phyloP scores from a whole-genome alignment of 2,797 vertebrate genomes.

The Microctenopoma lineatum region DNA sequence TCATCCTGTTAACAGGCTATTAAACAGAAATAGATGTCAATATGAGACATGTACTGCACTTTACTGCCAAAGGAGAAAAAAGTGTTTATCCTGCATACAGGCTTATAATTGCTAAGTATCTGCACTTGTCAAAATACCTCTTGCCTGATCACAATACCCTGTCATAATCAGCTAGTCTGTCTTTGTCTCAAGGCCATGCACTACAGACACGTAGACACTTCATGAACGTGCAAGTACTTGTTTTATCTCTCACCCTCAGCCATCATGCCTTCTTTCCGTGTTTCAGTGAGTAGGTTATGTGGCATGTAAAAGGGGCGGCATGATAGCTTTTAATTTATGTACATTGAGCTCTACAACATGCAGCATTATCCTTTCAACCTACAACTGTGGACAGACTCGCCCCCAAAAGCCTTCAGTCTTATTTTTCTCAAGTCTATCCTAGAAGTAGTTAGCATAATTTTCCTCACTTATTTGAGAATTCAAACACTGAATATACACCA shows the following conservation, averaged over 20 bases:
- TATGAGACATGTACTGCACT: neutral
- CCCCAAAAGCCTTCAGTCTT: neutral
- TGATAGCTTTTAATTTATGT: neutral
- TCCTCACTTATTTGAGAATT: slow-evolving; percentile 1
- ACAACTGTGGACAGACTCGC: neutral
- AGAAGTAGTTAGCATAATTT: neutral
- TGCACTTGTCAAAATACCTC: neutral
- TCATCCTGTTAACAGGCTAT: slow-evolving; percentile 8
- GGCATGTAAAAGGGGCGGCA: too few species aligned
- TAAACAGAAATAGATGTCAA: neutral
- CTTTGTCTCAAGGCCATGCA: neutral
- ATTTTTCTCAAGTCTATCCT: neutral
- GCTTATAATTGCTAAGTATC: neutral
- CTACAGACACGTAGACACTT: neutral
- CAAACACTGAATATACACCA: neutral
- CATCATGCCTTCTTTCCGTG: too few species aligned
- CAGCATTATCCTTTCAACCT: neutral
- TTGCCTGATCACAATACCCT: neutral
- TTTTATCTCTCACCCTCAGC: too few species aligned
- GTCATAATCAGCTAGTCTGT: neutral
- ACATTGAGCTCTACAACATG: neutral
- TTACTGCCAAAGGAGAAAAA: neutral
- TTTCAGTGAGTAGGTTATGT: too few species aligned
- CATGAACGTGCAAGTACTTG: too few species aligned
- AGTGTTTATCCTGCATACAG: neutral